These are phyloP conservation scores for Ctenoplectra terminalis DNA, from an alignment of 1,140 invertebrate genomes.

Conservation along the genomic window DNA sequence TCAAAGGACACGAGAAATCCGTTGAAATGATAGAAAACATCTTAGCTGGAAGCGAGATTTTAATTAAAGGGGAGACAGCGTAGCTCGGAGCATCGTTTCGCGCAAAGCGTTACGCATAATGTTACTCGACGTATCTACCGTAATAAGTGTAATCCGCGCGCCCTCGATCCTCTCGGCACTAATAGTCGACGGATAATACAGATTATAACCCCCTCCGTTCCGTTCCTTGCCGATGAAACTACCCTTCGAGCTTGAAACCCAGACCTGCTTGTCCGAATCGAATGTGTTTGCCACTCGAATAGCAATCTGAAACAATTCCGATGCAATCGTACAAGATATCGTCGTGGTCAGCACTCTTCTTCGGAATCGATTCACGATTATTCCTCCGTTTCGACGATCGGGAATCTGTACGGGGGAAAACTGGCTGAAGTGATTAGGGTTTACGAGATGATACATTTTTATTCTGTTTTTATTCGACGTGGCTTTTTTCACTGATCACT, in stretches of 20 bases:
- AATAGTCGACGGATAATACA: constrained; percentile 81
- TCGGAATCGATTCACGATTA: constrained; percentile 68
- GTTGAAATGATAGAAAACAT: too few relatives aligned
- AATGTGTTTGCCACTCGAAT: constrained; percentile 78
- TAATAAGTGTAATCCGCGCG: constrained; percentile 78
- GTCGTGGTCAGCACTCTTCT: constrained; percentile 74
- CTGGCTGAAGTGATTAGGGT: too few relatives aligned
- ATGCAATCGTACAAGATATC: constrained; percentile 73
- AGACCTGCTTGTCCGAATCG: constrained; percentile 64
- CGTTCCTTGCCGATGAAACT: constrained; percentile 51
- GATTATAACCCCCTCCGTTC: constrained; percentile 72
- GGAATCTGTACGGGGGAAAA: background rate
- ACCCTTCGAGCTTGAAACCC: constrained; percentile 56
- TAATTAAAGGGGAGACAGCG: constrained; percentile 57
- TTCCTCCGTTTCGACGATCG: constrained; percentile 42
- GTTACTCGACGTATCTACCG: constrained; percentile 75
- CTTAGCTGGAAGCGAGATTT: constrained; percentile 39
- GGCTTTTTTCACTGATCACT: too few relatives aligned
- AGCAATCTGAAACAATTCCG: constrained; percentile 78
- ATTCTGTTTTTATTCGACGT: too few relatives aligned
- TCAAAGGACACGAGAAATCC: too few relatives aligned
- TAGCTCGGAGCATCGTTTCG: constrained; percentile 24
- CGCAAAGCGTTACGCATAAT: constrained; percentile 72
- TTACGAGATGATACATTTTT: too few relatives aligned
- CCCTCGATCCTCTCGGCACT: constrained; percentile 78